phyloP scores from a whole-genome alignment of 2,888 invertebrate species.

The Idaea straminata region DNA sequence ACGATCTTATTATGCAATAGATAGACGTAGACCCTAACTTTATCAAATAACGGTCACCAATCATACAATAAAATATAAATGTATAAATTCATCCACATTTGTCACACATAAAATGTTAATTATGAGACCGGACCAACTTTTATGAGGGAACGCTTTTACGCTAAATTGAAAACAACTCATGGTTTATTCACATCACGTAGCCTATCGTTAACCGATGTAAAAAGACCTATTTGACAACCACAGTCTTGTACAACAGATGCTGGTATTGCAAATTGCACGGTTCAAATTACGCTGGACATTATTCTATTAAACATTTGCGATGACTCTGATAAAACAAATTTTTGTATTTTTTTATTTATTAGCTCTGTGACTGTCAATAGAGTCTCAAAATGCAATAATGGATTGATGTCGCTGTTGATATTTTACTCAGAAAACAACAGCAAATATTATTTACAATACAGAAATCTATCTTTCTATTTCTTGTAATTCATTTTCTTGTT shows the following conservation, averaged over 20 bases:
- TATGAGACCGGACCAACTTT: constrained; percentile 60
- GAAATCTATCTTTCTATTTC: too few species aligned
- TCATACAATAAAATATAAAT: constrained; percentile 33
- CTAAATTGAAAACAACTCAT: constrained; percentile 78
- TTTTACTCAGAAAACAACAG: neutral
- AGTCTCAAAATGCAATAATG: neutral
- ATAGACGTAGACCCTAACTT: too few species aligned
- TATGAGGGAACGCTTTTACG: constrained; percentile 76
- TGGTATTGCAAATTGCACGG: constrained; percentile 18
- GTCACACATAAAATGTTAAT: constrained; percentile 67
- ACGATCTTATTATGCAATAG: too few species aligned
- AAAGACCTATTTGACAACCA: constrained; percentile 49
- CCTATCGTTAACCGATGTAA: constrained; percentile 50
- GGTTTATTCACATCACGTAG: constrained; percentile 71
- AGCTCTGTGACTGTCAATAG: neutral
- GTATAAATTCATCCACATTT: constrained; percentile 41
- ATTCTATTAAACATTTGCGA: constrained; percentile 39
- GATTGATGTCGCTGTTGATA: neutral
- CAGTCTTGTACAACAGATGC: constrained; percentile 29
- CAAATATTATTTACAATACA: too few species aligned
- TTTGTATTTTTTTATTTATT: constrained; percentile 52
- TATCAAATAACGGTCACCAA: neutral
- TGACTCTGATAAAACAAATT: constrained; percentile 37
- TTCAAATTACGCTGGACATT: constrained; percentile 40
- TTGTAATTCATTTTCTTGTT: too few species aligned